Evolutionary conservation across 2,797 vertebrate species (phyloP).

Genomic region (Danio albolineatus): DNA sequence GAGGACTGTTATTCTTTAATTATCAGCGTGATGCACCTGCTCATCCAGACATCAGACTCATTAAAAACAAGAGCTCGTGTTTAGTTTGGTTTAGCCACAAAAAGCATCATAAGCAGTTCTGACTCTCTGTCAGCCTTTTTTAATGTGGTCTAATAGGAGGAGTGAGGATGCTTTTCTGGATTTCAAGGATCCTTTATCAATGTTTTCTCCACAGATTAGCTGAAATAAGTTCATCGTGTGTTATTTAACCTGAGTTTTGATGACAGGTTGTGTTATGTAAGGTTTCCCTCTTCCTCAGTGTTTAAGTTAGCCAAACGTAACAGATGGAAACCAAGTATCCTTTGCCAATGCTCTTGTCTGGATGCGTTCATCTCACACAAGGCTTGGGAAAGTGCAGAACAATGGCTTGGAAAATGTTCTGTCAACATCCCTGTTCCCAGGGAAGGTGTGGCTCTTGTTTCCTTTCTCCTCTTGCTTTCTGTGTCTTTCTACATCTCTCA

Average conservation of each 20-base stretch:
- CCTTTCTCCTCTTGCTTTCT: conserved; percentile 10
- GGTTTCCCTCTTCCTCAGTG: not conserved
- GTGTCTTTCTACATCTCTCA: not conserved
- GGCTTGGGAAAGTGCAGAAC: conserved; percentile 67
- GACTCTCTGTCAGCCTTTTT: not conserved
- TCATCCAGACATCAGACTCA: not conserved
- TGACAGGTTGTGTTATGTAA: not conserved
- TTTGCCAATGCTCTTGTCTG: conserved; percentile 10
- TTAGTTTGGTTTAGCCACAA: conserved; percentile 1
- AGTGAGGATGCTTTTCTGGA: not conserved
- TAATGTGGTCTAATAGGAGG: not conserved
- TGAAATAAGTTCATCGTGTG: not conserved
- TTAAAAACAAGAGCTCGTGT: conserved; percentile 6
- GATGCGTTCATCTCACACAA: conserved; percentile 27
- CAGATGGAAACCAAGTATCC: not conserved
- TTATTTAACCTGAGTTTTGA: not conserved
- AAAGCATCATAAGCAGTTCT: not conserved
- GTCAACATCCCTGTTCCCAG: conserved; percentile 73
- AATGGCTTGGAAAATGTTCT: conserved; percentile 69
- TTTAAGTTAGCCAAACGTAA: conserved; percentile 9
- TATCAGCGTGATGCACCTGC: conserved; percentile 69
- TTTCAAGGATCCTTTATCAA: not conserved
- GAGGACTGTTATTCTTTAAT: conserved; percentile 76
- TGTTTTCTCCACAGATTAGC: not conserved
- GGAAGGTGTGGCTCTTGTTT: conserved; percentile 67